phyloP scores from a whole-genome alignment of 2,888 invertebrate genomes.

The Xylota segnis region DNA sequence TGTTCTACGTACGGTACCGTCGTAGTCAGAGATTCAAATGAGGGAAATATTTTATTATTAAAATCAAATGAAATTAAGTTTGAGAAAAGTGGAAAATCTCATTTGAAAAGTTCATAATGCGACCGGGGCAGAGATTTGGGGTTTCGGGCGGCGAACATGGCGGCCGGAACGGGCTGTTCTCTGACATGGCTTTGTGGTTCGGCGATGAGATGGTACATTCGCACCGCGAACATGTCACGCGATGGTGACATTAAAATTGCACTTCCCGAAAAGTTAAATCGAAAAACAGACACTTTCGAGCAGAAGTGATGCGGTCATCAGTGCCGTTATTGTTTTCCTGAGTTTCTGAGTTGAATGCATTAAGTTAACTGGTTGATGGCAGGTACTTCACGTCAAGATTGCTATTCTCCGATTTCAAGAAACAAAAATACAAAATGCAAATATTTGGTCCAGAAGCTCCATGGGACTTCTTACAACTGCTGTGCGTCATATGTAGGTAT shows the following conservation, averaged over 20 bases:
- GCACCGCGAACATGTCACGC: constrained; percentile 43
- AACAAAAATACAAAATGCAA: too few relatives aligned
- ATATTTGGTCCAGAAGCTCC: too few relatives aligned
- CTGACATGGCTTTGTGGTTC: constrained; percentile 25
- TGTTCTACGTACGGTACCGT: constrained; percentile 41
- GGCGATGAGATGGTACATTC: constrained; percentile 29
- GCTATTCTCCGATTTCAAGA: too few relatives aligned
- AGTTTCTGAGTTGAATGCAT: background rate
- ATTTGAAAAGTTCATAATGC: constrained; percentile 75
- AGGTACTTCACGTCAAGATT: too few relatives aligned
- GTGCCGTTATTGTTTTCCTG: constrained; percentile 26
- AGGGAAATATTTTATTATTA: constrained; percentile 75
- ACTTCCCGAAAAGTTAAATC: constrained; percentile 61
- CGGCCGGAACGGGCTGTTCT: background rate
- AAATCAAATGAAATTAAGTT: constrained; percentile 76
- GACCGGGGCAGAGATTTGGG: constrained; percentile 53
- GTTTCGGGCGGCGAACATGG: background rate
- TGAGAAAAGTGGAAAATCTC: constrained; percentile 75
- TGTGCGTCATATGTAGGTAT: too few relatives aligned
- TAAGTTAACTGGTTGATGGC: constrained; percentile 22
- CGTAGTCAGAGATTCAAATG: constrained; percentile 65
- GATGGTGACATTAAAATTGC: constrained; percentile 59
- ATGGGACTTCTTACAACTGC: too few relatives aligned
- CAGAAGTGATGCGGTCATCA: constrained; percentile 65
- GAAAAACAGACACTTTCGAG: constrained; percentile 49